Evolutionary conservation across 2,113 vertebrate genomes (phyloP), one percentile per base, ranked within the genome.

Genomic region (Pterophyllum scalare): DNA sequence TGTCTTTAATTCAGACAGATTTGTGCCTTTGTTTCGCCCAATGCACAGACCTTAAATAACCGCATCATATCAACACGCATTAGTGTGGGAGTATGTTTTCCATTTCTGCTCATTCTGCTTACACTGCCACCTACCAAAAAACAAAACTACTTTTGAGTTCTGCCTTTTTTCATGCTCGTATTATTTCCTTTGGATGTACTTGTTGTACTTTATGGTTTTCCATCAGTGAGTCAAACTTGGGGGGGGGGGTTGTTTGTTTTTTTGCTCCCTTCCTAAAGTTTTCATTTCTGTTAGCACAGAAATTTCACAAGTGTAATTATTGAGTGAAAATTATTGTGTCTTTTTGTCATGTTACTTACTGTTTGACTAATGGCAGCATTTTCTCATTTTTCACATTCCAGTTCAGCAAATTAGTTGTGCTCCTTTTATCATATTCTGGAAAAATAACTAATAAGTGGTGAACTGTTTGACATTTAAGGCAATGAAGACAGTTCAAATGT

Each of bases 301-400:
- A 54, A 52, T 49, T 72, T 46, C 43, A 5, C 43, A 72, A 72
- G 52, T 72, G 46, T 54, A 19, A 72, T 72, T 33, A 20, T 33
- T 62, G 6, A 19, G 2, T 76, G 52, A 31, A 49, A 77, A 28
- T 31, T 19, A 19, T 22, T 12, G 14, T 64, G 33, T 22, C 2
- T 2, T 11, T 35, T 70, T 72, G 46, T 54, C 0, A 4, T 19
- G n/a, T 77, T 84, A 65, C 86, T 85, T 61, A 82, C 74, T 54
- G 67, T n/a, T 52, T 28, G 11, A 58, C 60, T 56, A 22, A 60
- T 77, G 65, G 26, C 62, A 82, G 31, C 52, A 60, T 83, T 84
- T 46, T 87, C 57, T 75, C 59, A 77, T 46, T 57, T 15, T 65
- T 84, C 20, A 85, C 82, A 91, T 89, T 89, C 85, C 86, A 3